Conservation (phyloP, 2,113 vertebrate genomes). For the Nothobranchius furzeri region DNA sequence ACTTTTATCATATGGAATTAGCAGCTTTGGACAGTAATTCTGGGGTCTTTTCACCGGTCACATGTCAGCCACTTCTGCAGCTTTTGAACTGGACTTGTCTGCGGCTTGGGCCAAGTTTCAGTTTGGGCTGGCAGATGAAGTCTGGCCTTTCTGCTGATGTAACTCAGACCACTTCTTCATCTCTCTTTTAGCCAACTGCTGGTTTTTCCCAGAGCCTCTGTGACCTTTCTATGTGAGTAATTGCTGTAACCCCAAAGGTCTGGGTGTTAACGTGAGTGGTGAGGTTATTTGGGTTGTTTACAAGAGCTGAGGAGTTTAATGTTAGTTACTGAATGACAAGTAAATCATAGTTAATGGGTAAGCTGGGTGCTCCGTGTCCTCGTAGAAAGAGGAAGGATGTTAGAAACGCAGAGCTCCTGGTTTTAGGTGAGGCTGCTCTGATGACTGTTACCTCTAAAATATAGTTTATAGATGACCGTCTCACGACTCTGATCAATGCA, state of each 20-base stretch:
- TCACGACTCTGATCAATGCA: too few species aligned
- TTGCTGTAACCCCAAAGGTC: background rate
- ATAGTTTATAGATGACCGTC: too few species aligned
- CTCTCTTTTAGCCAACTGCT: constrained; percentile 25
- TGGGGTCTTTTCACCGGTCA: constrained; percentile 27
- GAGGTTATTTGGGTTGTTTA: background rate
- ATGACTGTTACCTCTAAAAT: too few species aligned
- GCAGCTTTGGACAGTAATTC: constrained; percentile 26
- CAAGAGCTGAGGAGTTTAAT: accelerated
- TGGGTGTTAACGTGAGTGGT: background rate
- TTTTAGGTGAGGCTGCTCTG: too few species aligned
- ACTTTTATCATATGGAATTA: background rate
- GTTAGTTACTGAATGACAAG: background rate
- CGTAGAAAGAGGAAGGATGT: constrained; percentile 1
- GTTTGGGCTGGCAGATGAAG: constrained; percentile 22
- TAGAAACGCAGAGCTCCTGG: too few species aligned
- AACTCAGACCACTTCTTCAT: constrained; percentile 18
- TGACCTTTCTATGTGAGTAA: background rate
- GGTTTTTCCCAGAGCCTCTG: background rate
- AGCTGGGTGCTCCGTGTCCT: background rate
- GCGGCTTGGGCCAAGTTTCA: constrained; percentile 25
- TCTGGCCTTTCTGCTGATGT: constrained; percentile 39
- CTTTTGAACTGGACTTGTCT: constrained; percentile 21
- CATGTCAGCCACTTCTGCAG: constrained; percentile 36
- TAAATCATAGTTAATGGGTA: background rate